Evolutionary conservation across 1,140 invertebrate genomes (phyloP), one percentile per base, ranked within the genome.

Genomic region (Zaprionus kolodkinae): DNA sequence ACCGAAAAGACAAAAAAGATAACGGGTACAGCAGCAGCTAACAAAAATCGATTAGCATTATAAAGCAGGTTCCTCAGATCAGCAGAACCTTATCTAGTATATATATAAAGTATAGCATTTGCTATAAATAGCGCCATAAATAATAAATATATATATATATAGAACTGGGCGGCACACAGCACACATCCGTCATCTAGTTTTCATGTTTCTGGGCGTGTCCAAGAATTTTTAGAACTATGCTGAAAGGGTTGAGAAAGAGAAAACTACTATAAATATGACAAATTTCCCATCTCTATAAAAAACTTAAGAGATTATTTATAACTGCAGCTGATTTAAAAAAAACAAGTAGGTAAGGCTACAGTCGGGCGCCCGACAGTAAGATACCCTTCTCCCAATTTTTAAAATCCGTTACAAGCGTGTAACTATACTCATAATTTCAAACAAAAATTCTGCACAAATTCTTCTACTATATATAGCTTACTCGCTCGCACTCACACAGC

Each of bases 1-100:
- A 6, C 52, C 4, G 67, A 77, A 13, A 75, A 79, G n/a, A 36
- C 72, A 12, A 78, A 82, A 38, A 67, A 78, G 6, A 0, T 35
- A 1, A 21, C 35, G 21, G 6, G 6, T 12, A 7, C 27, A 6
- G 27, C 25, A 12, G 3, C 25, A 12, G 3, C 35, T 0, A 54
- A 52, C 1, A 36, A 55, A 13, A 79, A 48, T 1, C 21, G 45
- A 6, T n/a, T 10, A 13, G 5, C 27, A 12, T 12, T 21, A 15
- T 2, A 48, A 1, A 1, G 15, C 4, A n/a, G n/a, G n/a, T n/a
- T n/a, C n/a, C n/a, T n/a, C 45, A 2, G 17, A 50, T 12, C 17
- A 2, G 15, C 10, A 7, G 10, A 6, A 25, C n/a, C 7, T 15
- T 43, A n/a, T 43, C 13, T 43, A 43, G 4, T 13, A 43, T 6